phyloP scores from a whole-genome alignment of 2,888 invertebrate species.

The Netelia melanura region DNA sequence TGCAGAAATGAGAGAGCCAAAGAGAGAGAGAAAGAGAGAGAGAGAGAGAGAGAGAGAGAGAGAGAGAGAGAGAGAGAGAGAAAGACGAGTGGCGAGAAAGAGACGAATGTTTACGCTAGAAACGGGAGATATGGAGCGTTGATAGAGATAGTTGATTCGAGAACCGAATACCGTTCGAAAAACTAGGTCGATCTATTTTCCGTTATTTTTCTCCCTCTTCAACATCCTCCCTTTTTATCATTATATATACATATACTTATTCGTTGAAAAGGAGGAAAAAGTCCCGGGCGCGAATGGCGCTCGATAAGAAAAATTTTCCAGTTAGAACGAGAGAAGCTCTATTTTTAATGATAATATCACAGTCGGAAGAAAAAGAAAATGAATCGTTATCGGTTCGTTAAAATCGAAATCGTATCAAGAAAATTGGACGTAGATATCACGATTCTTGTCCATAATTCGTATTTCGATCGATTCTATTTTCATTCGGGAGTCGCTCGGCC shows the following conservation, averaged over 20 bases:
- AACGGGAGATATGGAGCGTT: conserved; percentile 50
- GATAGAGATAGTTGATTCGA: conserved; percentile 57
- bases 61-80: conserved; percentile 41
- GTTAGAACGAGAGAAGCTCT: background rate
- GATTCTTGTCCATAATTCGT: background rate
- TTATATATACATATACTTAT: conserved; percentile 28
- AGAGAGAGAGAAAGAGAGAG: conserved; percentile 39
- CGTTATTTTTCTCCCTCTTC: conserved; percentile 3
- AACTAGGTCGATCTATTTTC: conserved; percentile 63
- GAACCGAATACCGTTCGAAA: conserved; percentile 62
- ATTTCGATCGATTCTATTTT: background rate
- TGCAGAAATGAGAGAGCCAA: conserved; percentile 34
- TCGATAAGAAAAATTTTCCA: conserved; percentile 8
- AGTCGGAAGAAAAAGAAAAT: background rate
- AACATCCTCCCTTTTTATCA: conserved; percentile 17
- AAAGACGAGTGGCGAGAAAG: conserved; percentile 27
- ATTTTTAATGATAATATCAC: conserved; percentile 8
- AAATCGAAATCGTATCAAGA: background rate
- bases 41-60: conserved; percentile 50
- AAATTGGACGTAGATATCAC: background rate
- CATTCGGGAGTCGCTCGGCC: background rate
- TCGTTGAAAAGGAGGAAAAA: background rate
- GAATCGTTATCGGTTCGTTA: background rate
- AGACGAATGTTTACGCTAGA: conserved; percentile 60
- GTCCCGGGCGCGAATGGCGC: background rate